A percentile compares a stretch with the other conserved stretches of the same genome.
phyloP scores from a whole-genome alignment of 2,113 vertebrate species.

The Solea senegalensis region DNA sequence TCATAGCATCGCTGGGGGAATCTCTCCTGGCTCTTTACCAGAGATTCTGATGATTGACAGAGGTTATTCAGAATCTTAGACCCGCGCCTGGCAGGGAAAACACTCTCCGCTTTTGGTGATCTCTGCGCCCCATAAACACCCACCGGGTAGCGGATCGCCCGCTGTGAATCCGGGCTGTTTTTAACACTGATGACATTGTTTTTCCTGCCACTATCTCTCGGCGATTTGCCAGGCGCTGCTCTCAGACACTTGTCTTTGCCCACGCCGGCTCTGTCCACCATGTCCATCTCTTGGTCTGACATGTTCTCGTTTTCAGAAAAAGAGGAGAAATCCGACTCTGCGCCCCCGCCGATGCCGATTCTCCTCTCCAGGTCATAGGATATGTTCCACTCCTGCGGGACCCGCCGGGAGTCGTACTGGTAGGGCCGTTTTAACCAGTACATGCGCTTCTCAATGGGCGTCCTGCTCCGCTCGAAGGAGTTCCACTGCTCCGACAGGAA shows the following conservation, averaged over 20 bases:
- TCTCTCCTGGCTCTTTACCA: constrained; percentile 73
- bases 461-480: constrained; percentile 92
- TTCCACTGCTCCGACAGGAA: constrained; percentile 96
- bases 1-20: constrained; percentile 68
- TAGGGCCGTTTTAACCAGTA: constrained; percentile 96
- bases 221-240: constrained; percentile 51
- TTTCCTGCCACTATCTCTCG: constrained; percentile 66
- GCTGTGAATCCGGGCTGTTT: constrained; percentile 78
- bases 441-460: constrained; percentile 94
- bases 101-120: constrained; percentile 70
- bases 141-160: constrained; percentile 64
- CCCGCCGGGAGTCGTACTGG: constrained; percentile 86
- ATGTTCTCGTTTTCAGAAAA: constrained; percentile 87
- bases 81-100: constrained; percentile 53
- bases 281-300: constrained; percentile 81
- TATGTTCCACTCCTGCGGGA: constrained; percentile 87
- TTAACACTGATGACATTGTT: constrained; percentile 75
- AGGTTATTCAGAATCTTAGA: constrained; percentile 73
- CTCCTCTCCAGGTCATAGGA: constrained; percentile 82
- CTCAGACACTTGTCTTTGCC: constrained; percentile 71
- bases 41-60: constrained; percentile 67
- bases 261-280: constrained; percentile 54
- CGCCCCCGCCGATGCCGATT: constrained; percentile 72
- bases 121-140: constrained; percentile 70
- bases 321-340: constrained; percentile 88